Base-by-base conservation (phyloP, 1,140 invertebrate species). In the Trissolcus basalis region DNA sequence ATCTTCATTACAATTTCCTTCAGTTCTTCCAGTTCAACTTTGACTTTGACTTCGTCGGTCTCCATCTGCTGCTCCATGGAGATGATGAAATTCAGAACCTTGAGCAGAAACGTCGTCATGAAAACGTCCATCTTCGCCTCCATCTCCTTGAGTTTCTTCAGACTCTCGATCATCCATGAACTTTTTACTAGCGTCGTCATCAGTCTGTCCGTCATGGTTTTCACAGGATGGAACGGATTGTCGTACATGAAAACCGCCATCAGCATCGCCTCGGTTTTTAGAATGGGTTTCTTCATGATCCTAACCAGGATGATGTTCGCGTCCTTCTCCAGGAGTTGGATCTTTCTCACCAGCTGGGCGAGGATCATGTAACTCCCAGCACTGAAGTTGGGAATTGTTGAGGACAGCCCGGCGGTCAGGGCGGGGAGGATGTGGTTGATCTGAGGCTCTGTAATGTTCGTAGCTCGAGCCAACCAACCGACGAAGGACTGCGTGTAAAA, bases 401-500 rank as follows among this genome's bases (percentile, higher is more conserved):
- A 94, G 43, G 88, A 90, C 10, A 97, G 83, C 1, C 93, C 94
- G 65, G 90, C 90, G 0, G 93, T 81, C 13, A 97, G 73, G 2
- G 91, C 89, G 19, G 94, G 92, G 12, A 96, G 80, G 4, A 97
- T 87, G 13, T 91, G 89, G 59, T 91, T 90, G 0, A 97, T 83
- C 55, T 95, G 91, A 45, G 90, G 82, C 79, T 97, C 95, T 0
- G 88, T 90, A 0, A 95, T 83, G 12, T 81, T 77, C 14, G 88
- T 80, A 0, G 82, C 82, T 45, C 87, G 82, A 70, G 93, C 90
- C 32, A 96, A 85, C 13, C 91, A 90, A 2, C 94, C 94, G 51
- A 94, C 89, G 2, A 94, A 83, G 1, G 92, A 91, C 1, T 92
- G 92, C 56, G 93, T 92, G 81, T 93, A 96, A 85, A 96, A 96